These are phyloP conservation scores for Girardia tigrina DNA, from an alignment of 2,888 invertebrate species.

Conservation along the genomic window DNA sequence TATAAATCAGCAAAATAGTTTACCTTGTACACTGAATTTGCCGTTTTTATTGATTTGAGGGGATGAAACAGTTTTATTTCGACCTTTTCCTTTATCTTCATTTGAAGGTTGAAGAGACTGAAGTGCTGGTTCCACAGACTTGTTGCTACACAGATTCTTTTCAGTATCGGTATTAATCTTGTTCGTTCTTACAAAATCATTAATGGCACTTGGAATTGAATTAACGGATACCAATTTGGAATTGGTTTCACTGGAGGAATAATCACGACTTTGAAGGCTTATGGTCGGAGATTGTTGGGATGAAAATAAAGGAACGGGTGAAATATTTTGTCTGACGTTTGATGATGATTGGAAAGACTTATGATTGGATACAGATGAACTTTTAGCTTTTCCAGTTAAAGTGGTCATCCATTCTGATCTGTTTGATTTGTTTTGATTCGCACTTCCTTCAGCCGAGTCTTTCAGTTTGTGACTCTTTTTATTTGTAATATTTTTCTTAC, in stretches of 20 bases:
- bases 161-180: background rate
- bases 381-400: background rate
- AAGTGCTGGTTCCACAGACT: background rate
- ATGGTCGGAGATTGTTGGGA: background rate
- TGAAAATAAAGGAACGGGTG: background rate
- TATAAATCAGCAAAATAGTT: too few species aligned
- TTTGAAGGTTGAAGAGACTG: background rate
- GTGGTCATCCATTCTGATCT: background rate
- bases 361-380: background rate
- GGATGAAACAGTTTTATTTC: background rate
- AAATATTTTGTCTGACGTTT: background rate
- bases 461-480: background rate
- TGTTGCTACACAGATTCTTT: background rate
- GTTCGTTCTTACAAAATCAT: background rate
- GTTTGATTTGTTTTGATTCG: background rate
- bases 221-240: background rate
- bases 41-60: background rate
- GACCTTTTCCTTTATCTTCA: background rate
- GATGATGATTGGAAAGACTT: slow-evolving; percentile 11
- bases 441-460: background rate
- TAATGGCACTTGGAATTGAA: slow-evolving; percentile 10
- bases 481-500: background rate
- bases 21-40: background rate
- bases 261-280: background rate
- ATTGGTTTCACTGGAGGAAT: background rate